These are phyloP conservation scores for Cryptocheilus praepositus DNA, from an alignment of 2,888 invertebrate species.

Conservation along the genomic window DNA sequence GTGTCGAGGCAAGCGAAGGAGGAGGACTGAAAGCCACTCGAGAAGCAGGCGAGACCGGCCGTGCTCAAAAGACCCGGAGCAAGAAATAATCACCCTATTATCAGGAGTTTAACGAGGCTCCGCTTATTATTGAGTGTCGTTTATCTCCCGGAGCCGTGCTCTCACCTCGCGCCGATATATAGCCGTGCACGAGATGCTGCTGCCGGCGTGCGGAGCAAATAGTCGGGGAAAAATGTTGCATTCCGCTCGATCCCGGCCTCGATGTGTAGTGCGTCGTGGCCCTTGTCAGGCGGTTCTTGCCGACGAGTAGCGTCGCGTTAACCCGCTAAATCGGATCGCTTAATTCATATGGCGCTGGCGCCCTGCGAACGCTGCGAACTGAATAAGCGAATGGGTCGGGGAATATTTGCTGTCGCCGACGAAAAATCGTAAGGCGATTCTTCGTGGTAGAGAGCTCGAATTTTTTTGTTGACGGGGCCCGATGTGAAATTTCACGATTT, in stretches of 20 bases:
- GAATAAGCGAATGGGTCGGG: no score
- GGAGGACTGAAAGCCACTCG: slow-evolving; percentile 51
- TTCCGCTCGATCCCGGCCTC: no score
- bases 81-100: slow-evolving; percentile 63
- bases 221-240: no score
- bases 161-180: neutral
- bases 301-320: neutral
- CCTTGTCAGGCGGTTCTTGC: neutral
- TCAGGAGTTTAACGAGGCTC: slow-evolving; percentile 59
- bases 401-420: no score
- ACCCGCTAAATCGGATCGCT: no score
- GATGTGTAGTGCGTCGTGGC: neutral
- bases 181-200: neutral
- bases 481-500: no score
- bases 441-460: no score
- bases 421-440: no score
- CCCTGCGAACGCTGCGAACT: no score
- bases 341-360: no score
- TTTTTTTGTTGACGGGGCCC: no score
- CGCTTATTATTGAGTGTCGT: slow-evolving; percentile 61
- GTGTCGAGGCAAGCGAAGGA: slow-evolving; percentile 23
- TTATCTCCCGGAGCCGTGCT: slow-evolving; percentile 35
- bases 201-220: no score
- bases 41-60: slow-evolving; percentile 40
- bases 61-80: slow-evolving; percentile 46